phyloP scores from a whole-genome alignment of 2,888 invertebrate genomes.

The Rotaria macrura region DNA sequence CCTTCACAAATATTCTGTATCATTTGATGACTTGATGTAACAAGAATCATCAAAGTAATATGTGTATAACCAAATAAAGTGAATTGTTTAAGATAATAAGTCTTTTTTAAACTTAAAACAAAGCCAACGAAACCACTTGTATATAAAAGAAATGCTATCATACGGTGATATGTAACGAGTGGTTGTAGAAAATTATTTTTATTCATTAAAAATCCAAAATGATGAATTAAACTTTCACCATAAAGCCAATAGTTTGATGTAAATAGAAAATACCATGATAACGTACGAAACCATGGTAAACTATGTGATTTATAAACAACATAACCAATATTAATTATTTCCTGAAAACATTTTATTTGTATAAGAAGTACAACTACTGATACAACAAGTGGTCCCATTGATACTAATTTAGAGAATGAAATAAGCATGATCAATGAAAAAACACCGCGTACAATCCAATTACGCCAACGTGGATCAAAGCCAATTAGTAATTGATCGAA shows the following conservation, averaged over 20 bases:
- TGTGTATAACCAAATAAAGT: constrained; percentile 89
- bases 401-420: constrained; percentile 81
- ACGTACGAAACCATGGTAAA: constrained; percentile 93
- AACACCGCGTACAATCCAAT: constrained; percentile 92
- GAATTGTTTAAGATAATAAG: constrained; percentile 68
- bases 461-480: constrained; percentile 65
- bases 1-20: constrained; percentile 98
- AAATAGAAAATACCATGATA: constrained; percentile 96
- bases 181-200: constrained; percentile 63
- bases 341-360: constrained; percentile 98
- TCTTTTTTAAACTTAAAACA: constrained; percentile 89
- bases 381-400: constrained; percentile 83
- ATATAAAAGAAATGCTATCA: constrained; percentile 91
- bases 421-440: constrained; percentile 88
- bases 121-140: constrained; percentile 95
- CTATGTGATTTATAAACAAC: constrained; percentile 95
- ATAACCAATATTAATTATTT: constrained; percentile 97
- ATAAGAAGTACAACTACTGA: constrained; percentile 55
- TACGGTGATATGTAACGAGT: constrained; percentile 88
- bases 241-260: constrained; percentile 99
- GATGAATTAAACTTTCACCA: constrained; percentile 93
- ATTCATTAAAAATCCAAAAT: constrained; percentile 61
- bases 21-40: constrained; percentile 94
- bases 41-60: constrained; percentile 88
- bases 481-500: background rate